phyloP scores from a whole-genome alignment of 2,113 vertebrate species.

The Phalacrocorax carbo region DNA sequence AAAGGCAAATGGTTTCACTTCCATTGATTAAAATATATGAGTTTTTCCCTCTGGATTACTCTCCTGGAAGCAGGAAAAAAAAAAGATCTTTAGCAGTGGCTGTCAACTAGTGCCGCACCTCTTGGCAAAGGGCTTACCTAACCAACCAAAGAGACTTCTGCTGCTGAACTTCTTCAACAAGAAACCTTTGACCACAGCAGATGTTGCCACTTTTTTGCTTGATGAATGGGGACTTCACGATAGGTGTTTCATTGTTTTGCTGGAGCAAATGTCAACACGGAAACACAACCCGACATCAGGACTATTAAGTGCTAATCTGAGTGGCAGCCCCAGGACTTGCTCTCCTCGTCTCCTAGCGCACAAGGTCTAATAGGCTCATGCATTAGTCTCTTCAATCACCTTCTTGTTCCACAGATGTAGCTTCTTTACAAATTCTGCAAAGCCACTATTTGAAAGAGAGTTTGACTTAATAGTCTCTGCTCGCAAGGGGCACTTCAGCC shows the following conservation, averaged over 20 bases:
- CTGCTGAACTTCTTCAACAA: background rate
- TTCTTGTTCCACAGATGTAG: background rate
- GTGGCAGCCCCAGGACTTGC: background rate
- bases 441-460: background rate
- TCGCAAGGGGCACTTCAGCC: background rate
- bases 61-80: background rate
- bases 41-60: slow-evolving; percentile 60
- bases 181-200: slow-evolving; percentile 51
- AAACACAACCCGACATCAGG: background rate
- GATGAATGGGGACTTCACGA: background rate
- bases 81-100: background rate
- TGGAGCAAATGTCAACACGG: slow-evolving; percentile 32
- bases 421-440: background rate
- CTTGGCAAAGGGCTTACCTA: background rate
- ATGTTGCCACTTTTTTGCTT: slow-evolving; percentile 13
- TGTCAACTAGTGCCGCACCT: background rate
- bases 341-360: background rate
- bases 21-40: slow-evolving; percentile 55
- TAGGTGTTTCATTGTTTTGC: slow-evolving; percentile 10
- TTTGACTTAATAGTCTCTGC: background rate
- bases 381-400: slow-evolving; percentile 1
- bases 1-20: slow-evolving; percentile 56
- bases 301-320: background rate
- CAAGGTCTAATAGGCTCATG: background rate
- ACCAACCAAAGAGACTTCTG: background rate